phyloP scores from a whole-genome alignment of 2,888 invertebrate species.

The Hirtodrosophila trivittata region DNA sequence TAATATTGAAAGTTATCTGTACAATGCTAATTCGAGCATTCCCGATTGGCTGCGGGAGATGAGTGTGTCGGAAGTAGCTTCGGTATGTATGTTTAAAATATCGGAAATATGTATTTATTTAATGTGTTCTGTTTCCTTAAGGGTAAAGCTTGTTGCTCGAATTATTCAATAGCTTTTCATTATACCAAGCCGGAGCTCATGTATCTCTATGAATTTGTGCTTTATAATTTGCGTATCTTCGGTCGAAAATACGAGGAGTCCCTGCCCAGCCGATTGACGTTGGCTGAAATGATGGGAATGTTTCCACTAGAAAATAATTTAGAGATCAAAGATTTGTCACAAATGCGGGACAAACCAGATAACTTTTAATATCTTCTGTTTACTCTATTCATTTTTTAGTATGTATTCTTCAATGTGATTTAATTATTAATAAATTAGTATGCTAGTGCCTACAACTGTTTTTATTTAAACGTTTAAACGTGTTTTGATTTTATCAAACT shows the following conservation, averaged over 20 bases:
- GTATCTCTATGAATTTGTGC: constrained; percentile 96
- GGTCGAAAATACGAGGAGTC: constrained; percentile 81
- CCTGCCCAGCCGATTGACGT: constrained; percentile 41
- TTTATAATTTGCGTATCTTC: constrained; percentile 94
- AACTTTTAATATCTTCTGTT: constrained; percentile 54
- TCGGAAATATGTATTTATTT: too few species aligned
- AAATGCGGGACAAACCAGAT: constrained; percentile 58
- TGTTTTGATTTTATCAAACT: too few species aligned
- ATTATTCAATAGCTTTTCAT: constrained; percentile 97
- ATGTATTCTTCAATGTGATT: constrained; percentile 27
- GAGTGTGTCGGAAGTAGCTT: constrained; percentile 85
- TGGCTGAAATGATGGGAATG: constrained; percentile 36
- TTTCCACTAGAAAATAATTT: constrained; percentile 65
- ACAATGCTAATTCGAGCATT: constrained; percentile 47
- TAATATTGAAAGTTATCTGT: constrained; percentile 49
- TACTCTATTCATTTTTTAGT: not conserved
- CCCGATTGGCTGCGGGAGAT: constrained; percentile 67
- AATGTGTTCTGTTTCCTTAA: constrained; percentile 82
- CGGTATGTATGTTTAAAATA: too few species aligned
- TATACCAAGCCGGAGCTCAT: constrained; percentile 95
- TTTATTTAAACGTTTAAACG: too few species aligned
- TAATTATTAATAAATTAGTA: constrained; percentile 14
- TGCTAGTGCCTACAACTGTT: too few species aligned
- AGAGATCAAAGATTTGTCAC: constrained; percentile 45
- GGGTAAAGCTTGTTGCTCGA: constrained; percentile 95